Evolutionary conservation across 2,113 vertebrate genomes (phyloP).

Genomic region (Oryzias celebensis): DNA sequence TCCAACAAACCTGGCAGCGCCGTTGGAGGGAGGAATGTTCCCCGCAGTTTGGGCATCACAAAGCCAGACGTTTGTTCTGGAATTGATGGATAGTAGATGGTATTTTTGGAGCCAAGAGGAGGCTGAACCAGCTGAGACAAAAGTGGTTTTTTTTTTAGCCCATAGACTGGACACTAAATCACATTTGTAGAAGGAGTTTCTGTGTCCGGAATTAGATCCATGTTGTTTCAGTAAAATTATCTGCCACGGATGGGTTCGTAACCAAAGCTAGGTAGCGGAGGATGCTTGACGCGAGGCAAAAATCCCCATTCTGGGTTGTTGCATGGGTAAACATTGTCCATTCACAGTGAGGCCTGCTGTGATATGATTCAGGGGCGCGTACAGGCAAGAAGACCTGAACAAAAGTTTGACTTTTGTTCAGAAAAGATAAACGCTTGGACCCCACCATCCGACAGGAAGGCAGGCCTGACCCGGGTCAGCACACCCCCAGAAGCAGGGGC

Average conservation of each 20-base stretch:
- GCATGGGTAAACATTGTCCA: constrained; percentile 72
- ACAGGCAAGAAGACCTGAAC: constrained; percentile 1
- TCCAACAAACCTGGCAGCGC: constrained; percentile 14
- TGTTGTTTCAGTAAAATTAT: constrained; percentile 7
- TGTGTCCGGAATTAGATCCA: constrained; percentile 1
- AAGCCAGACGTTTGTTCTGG: constrained; percentile 4
- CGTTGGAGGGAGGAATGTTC: constrained; percentile 1
- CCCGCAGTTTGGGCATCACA: background rate
- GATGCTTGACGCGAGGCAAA: constrained; percentile 62
- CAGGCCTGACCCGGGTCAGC: too few species aligned
- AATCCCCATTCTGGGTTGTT: constrained; percentile 65
- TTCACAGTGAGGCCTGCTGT: constrained; percentile 53
- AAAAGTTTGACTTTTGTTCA: too few species aligned
- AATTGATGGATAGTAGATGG: constrained; percentile 7
- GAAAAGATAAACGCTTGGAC: too few species aligned
- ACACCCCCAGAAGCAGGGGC: too few species aligned
- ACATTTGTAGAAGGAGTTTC: background rate
- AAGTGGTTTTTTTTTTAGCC: background rate
- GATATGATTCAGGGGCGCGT: constrained; percentile 51
- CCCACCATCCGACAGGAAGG: too few species aligned
- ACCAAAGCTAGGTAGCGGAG: constrained; percentile 63
- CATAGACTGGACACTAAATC: constrained; percentile 16
- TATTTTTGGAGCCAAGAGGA: constrained; percentile 7
- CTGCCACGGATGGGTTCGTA: constrained; percentile 35
- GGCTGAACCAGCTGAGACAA: constrained; percentile 18